phyloP scores from a whole-genome alignment of 2,797 vertebrate species.

The Okamejei kenojei region DNA sequence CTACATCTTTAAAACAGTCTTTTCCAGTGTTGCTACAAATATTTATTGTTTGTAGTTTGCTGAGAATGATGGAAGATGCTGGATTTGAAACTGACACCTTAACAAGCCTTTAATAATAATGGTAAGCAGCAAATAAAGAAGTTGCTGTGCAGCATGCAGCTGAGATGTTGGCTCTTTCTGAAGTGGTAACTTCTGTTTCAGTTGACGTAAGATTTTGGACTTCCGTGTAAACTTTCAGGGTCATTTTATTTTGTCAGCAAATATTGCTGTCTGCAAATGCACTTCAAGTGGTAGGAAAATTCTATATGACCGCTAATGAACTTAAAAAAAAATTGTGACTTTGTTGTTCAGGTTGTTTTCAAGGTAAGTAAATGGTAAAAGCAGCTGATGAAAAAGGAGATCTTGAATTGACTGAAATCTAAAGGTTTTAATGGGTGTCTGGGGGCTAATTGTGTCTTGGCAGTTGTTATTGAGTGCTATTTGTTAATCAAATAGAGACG shows the following conservation, averaged over 20 bases:
- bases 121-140: not conserved
- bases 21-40: not conserved
- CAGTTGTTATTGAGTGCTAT: not conserved
- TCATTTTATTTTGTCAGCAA: not conserved
- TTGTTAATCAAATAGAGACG: not conserved
- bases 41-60: slow-evolving; percentile 3
- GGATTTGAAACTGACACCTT: not conserved
- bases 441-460: not conserved
- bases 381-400: not conserved
- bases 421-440: not conserved
- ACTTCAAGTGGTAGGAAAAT: not conserved
- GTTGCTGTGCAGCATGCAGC: not conserved
- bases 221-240: slow-evolving; percentile 8
- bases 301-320: no score
- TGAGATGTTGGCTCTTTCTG: not conserved
- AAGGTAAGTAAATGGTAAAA: not conserved
- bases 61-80: not conserved
- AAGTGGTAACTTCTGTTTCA: not conserved
- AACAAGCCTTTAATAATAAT: not conserved
- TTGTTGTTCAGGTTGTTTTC: not conserved
- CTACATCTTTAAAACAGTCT: not conserved
- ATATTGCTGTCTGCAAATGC: not conserved
- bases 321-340: not conserved
- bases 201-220: not conserved
- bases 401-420: not conserved